phyloP scores from a whole-genome alignment of 2,797 vertebrate species.

The Pangasius krempfi region DNA sequence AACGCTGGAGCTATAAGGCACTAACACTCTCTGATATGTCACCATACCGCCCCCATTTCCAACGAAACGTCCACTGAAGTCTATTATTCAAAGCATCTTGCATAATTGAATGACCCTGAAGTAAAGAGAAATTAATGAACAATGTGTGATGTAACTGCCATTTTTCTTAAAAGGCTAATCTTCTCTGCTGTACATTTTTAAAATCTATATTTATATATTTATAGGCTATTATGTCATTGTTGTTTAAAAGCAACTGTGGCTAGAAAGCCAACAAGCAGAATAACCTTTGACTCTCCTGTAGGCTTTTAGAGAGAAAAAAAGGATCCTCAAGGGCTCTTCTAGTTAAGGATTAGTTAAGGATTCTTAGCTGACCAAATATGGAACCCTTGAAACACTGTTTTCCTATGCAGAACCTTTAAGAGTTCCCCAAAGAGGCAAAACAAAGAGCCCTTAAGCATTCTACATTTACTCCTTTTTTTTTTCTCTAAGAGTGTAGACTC shows the following conservation, averaged over 20 bases:
- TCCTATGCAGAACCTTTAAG: background rate
- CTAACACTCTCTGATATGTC: background rate
- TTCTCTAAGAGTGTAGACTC: background rate
- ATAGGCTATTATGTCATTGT: background rate
- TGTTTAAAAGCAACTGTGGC: background rate
- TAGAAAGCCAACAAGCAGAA: background rate
- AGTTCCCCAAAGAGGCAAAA: background rate
- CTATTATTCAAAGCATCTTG: conserved; percentile 22
- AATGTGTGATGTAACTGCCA: background rate
- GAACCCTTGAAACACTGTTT: background rate
- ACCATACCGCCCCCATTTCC: background rate
- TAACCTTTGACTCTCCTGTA: conserved; percentile 3
- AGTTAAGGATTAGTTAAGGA: background rate
- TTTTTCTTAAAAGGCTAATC: background rate
- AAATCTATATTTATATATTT: background rate
- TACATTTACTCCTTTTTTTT: background rate
- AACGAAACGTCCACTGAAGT: background rate
- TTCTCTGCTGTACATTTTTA: background rate
- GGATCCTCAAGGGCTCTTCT: background rate
- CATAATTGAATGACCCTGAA: conserved; percentile 15
- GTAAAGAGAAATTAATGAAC: conserved; percentile 8
- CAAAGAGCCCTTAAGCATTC: background rate
- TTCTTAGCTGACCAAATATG: background rate
- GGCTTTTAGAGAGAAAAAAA: background rate
- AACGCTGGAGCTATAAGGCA: background rate